These are phyloP conservation scores for Desoria tigrina DNA, from an alignment of 2,888 invertebrate species.

Conservation along the genomic window DNA sequence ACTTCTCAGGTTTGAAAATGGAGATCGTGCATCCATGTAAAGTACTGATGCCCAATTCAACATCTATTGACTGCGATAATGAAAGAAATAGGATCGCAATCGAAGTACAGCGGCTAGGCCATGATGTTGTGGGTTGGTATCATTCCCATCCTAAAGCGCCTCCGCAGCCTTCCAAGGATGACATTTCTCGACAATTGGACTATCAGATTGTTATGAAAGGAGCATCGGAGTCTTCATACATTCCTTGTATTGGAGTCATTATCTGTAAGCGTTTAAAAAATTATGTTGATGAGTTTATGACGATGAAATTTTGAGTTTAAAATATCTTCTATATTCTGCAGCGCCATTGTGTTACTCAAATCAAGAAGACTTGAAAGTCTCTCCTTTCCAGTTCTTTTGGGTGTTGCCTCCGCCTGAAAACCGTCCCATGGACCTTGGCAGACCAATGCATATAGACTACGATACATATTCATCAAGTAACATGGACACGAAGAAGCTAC, in stretches of 20 bases:
- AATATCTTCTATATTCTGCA: constrained; percentile 58
- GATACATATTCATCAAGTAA: constrained; percentile 47
- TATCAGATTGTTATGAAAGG: constrained; percentile 95
- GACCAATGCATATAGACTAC: constrained; percentile 87
- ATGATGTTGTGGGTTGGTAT: constrained; percentile 83
- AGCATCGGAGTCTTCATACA: constrained; percentile 84
- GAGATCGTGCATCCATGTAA: constrained; percentile 51
- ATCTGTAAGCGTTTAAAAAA: constrained; percentile 73
- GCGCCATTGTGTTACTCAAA: constrained; percentile 70
- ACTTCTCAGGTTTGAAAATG: constrained; percentile 48
- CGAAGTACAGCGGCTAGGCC: constrained; percentile 66
- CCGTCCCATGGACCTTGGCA: constrained; percentile 85
- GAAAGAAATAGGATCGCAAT: constrained; percentile 61
- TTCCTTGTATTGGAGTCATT: constrained; percentile 88
- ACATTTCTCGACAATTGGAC: constrained; percentile 89
- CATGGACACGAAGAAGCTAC: constrained; percentile 49
- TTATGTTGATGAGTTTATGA: not conserved
- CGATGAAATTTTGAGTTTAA: not conserved
- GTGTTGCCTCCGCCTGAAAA: constrained; percentile 94
- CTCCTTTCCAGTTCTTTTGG: constrained; percentile 86
- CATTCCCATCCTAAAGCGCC: constrained; percentile 69
- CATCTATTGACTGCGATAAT: constrained; percentile 52
- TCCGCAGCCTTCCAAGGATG: constrained; percentile 61
- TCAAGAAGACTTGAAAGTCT: constrained; percentile 67
- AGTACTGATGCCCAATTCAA: constrained; percentile 51